Percentiles rank a stretch among this genome's conserved stretches.
Evolutionary conservation across 35 echinoderm and acorn worm genomes (phyloP).

Genomic region (Heliocidaris erythrogramma): DNA sequence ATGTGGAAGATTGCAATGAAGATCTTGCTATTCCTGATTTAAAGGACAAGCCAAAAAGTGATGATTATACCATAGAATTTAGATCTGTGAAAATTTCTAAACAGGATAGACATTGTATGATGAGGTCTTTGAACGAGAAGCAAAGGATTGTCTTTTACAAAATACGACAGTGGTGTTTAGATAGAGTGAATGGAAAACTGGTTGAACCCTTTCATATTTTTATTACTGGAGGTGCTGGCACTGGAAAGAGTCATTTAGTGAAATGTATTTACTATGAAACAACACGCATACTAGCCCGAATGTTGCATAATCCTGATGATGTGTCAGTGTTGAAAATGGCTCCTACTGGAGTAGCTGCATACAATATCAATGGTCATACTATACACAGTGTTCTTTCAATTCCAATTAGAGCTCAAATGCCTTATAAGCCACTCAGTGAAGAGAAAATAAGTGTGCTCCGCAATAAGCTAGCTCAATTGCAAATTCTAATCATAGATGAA

Average conservation of each 20-base stretch:
- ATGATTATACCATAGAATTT: background rate
- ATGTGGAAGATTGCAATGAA: slow-evolving; percentile 18
- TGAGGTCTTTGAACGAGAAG: slow-evolving; percentile 57
- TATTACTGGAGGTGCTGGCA: slow-evolving; percentile 64
- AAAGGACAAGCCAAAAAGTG: background rate
- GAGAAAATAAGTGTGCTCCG: slow-evolving; percentile 48
- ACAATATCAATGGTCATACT: slow-evolving; percentile 56
- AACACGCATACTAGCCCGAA: slow-evolving; percentile 44
- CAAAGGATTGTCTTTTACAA: slow-evolving; percentile 7
- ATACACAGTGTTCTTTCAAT: slow-evolving; percentile 41
- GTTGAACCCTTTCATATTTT: slow-evolving; percentile 38
- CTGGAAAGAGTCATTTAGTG: slow-evolving; percentile 63
- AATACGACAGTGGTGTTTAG: slow-evolving; percentile 30
- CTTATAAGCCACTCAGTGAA: slow-evolving; percentile 55
- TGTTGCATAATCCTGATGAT: slow-evolving; percentile 35
- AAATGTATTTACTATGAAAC: slow-evolving; percentile 57
- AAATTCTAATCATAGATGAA: slow-evolving; percentile 60
- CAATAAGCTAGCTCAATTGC: slow-evolving; percentile 14
- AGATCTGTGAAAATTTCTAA: background rate
- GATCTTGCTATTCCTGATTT: slow-evolving; percentile 64
- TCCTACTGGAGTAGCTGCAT: slow-evolving; percentile 43
- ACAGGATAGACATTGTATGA: background rate
- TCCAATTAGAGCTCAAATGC: background rate
- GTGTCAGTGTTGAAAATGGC: slow-evolving; percentile 33
- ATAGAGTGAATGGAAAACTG: slow-evolving; percentile 9